These are phyloP conservation scores for Xestoiulus laeticollis DNA, from an alignment of 2,888 invertebrate species.

Conservation along the genomic window DNA sequence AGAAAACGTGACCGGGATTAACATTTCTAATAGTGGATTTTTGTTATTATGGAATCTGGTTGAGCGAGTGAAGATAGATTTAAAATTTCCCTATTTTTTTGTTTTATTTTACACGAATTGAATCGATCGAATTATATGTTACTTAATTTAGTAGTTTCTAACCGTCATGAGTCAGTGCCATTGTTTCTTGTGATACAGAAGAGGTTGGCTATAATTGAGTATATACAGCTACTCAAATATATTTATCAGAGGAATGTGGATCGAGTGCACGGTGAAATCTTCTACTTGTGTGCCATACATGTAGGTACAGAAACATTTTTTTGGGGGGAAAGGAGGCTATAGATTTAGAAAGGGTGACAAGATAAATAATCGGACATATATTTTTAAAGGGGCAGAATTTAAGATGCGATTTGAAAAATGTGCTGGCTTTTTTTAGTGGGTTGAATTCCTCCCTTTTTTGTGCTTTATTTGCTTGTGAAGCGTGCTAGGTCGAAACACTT, in stretches of 20 bases:
- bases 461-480: constrained; percentile 44
- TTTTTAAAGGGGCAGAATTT: constrained; percentile 40
- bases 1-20: no score
- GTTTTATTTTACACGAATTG: no score
- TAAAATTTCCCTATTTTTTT: no score
- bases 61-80: no score
- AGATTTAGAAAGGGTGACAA: constrained; percentile 48
- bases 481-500: constrained; percentile 40
- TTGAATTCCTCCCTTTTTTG: neutral
- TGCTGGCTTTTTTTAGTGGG: constrained; percentile 18
- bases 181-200: neutral
- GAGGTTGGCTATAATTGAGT: neutral
- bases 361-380: constrained; percentile 52
- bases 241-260: constrained; percentile 36
- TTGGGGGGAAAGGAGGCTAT: neutral
- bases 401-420: constrained; percentile 24
- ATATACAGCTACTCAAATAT: neutral
- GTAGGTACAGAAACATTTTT: neutral
- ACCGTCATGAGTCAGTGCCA: no score
- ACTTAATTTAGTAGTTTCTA: no score
- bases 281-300: neutral
- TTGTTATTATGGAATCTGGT: no score
- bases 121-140: no score
- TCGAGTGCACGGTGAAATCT: constrained; percentile 6
- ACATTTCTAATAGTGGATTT: no score